phyloP scores from a whole-genome alignment of 35 echinoderm and acorn worm genomes.

The Hemicentrotus pulcherrimus region DNA sequence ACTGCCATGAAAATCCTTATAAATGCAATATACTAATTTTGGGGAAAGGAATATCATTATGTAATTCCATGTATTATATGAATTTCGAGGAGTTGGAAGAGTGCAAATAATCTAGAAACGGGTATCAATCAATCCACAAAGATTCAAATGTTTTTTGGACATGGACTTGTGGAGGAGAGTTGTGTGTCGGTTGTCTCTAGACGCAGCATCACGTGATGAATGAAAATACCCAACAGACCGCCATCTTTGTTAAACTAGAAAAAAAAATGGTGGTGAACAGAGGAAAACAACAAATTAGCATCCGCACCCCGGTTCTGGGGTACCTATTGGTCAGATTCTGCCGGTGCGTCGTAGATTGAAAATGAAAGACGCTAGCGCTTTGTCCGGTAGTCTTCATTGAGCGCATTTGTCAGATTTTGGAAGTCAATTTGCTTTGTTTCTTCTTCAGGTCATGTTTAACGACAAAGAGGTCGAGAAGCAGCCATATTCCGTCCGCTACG shows the following conservation, averaged over 20 bases:
- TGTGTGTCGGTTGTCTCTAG: neutral
- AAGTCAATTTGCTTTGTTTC: neutral
- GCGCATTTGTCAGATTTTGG: neutral
- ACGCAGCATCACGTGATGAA: slow-evolving; percentile 30
- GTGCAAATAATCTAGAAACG: too few species aligned
- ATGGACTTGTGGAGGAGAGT: neutral
- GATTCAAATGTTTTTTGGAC: neutral
- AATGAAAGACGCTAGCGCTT: neutral
- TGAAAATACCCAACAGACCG: slow-evolving; percentile 38
- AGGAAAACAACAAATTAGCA: slow-evolving; percentile 53
- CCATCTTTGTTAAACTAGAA: slow-evolving; percentile 38
- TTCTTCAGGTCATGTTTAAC: neutral
- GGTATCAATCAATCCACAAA: neutral
- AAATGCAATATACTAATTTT: too few species aligned
- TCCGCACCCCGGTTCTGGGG: slow-evolving; percentile 13
- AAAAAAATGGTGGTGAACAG: slow-evolving; percentile 42
- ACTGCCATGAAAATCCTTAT: too few species aligned
- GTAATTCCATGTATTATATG: too few species aligned
- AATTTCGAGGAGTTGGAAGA: too few species aligned
- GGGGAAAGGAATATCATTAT: too few species aligned
- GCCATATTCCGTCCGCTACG: neutral
- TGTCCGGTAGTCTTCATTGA: neutral
- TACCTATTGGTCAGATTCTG: neutral
- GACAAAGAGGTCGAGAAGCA: neutral
- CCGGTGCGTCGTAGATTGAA: neutral